phyloP scores from a whole-genome alignment of 2,113 vertebrate species.

The Brachyhypopomus gauderio region DNA sequence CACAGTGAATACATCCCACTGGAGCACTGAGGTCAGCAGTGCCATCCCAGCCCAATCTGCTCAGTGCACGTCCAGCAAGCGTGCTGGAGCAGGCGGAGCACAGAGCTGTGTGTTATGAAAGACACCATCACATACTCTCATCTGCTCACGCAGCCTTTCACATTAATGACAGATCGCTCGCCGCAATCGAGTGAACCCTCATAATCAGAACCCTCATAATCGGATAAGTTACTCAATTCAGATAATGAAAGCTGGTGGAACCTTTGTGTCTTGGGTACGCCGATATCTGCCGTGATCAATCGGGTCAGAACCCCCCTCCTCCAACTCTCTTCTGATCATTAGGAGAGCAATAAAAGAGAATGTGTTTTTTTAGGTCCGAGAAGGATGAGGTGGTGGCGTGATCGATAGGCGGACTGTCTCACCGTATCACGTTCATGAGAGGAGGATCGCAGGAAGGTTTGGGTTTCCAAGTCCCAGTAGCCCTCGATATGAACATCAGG shows the following conservation, averaged over 20 bases:
- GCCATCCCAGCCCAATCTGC: constrained; percentile 58
- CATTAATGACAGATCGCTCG: constrained; percentile 58
- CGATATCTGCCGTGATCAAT: constrained; percentile 81
- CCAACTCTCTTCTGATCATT: constrained; percentile 75
- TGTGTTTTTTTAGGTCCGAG: constrained; percentile 79
- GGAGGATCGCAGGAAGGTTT: constrained; percentile 28
- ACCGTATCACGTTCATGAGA: constrained; percentile 62
- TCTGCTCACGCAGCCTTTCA: constrained; percentile 56
- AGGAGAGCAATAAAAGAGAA: constrained; percentile 75
- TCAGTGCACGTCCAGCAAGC: constrained; percentile 52
- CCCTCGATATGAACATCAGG: constrained; percentile 15
- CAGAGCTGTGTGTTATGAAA: constrained; percentile 31
- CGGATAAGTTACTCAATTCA: constrained; percentile 75
- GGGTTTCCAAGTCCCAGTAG: constrained; percentile 28
- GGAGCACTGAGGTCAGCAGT: constrained; percentile 54
- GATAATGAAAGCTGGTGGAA: constrained; percentile 82
- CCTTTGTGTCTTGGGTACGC: constrained; percentile 77
- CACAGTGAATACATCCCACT: constrained; percentile 33
- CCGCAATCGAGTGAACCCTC: constrained; percentile 52
- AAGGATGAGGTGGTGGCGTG: constrained; percentile 65
- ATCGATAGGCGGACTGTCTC: constrained; percentile 81
- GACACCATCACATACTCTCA: constrained; percentile 58
- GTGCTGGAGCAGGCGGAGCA: constrained; percentile 46
- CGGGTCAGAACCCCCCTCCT: constrained; percentile 71
- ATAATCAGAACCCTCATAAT: constrained; percentile 59